Conservation (phyloP, 2,113 vertebrate genomes). For the Hippolais icterina region DNA sequence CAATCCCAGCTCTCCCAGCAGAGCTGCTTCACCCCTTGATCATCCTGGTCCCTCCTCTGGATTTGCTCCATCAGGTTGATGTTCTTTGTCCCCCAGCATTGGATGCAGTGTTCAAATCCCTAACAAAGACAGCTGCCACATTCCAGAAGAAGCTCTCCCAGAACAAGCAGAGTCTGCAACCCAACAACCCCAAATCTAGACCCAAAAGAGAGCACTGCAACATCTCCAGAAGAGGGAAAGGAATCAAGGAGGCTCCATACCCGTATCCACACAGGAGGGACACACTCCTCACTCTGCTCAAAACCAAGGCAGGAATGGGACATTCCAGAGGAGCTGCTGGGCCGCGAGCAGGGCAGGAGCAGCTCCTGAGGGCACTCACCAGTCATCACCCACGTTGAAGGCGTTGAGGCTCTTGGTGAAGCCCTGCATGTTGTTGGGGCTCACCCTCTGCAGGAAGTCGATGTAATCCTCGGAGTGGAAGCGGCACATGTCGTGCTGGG, state of each 20-base stretch:
- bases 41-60: background rate
- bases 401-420: conserved; percentile 99
- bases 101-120: background rate
- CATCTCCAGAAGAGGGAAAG: background rate
- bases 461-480: conserved; percentile 99
- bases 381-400: conserved; percentile 97
- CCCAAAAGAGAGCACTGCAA: background rate
- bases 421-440: conserved; percentile 98
- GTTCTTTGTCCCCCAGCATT: background rate
- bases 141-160: background rate
- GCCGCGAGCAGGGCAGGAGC: accelerated
- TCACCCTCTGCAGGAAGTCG: conserved; percentile 97
- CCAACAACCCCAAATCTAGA: accelerated
- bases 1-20: background rate
- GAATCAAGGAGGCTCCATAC: background rate
- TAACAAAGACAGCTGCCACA: background rate
- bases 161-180: background rate
- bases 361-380: conserved; percentile 72
- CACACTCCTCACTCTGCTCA: accelerated
- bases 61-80: background rate
- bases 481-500: conserved; percentile 98
- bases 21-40: background rate
- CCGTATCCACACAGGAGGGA: background rate
- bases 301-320: background rate
- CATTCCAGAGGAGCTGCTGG: background rate